Percentiles rank a stretch among this genome's conserved stretches.
Evolutionary conservation across 2,888 invertebrate species (phyloP).

Genomic region (Sceliomorpha sp.): DNA sequence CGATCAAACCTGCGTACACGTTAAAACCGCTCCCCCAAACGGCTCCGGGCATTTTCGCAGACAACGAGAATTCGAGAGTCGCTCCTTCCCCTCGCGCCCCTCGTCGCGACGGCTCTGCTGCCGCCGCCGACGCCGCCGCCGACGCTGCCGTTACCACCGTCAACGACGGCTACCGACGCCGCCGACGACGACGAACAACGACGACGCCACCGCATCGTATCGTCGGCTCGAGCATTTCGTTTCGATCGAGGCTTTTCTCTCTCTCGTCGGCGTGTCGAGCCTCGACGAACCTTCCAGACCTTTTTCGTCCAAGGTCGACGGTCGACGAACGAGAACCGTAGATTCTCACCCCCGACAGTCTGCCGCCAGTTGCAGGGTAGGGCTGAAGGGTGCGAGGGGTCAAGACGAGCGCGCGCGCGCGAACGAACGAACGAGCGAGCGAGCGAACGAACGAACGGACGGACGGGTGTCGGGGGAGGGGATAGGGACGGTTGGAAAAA

Average conservation of each 20-base stretch:
- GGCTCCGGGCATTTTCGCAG: too few species aligned
- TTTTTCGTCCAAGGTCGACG: conserved; percentile 71
- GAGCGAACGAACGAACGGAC: conserved; percentile 26
- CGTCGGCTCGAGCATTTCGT: conserved; percentile 18
- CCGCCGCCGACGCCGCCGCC: too few species aligned
- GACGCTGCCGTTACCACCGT: too few species aligned
- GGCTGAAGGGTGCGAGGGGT: conserved; percentile 30
- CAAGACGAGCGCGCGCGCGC: conserved; percentile 23
- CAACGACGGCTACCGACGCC: background rate
- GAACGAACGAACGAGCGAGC: conserved; percentile 18
- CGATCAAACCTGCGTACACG: too few species aligned
- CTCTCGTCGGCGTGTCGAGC: conserved; percentile 38
- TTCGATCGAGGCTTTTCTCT: conserved; percentile 28
- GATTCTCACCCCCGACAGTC: conserved; percentile 57
- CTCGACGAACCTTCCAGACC: conserved; percentile 58
- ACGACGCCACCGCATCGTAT: conserved; percentile 17
- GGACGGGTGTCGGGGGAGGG: conserved; percentile 17
- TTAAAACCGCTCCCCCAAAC: too few species aligned
- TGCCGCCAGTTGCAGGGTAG: conserved; percentile 53
- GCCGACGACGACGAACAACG: background rate
- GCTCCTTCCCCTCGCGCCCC: too few species aligned
- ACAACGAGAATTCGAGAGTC: too few species aligned
- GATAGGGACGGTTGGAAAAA: conserved; percentile 50
- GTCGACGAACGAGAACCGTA: conserved; percentile 64
- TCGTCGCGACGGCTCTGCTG: too few species aligned